Conservation (phyloP, 64 coral and sea anemone genomes). For the Hydrozoanthus tunicans region DNA sequence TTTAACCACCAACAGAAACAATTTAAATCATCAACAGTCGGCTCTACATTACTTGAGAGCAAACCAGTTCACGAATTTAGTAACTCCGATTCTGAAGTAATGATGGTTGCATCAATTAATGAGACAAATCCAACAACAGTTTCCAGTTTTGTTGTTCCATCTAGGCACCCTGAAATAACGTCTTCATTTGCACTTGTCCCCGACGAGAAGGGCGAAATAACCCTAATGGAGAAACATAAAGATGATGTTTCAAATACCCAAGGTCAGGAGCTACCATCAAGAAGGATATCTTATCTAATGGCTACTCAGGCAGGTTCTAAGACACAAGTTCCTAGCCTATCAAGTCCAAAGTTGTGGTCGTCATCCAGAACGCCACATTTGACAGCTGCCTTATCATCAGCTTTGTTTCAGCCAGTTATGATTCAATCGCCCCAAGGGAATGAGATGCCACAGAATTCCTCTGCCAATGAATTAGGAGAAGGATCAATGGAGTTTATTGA, state of each 20-base stretch:
- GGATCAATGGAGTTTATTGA: conserved; percentile 34
- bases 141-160: conserved; percentile 27
- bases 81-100: conserved; percentile 5
- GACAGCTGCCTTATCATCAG: conserved; percentile 44
- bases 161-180: conserved; percentile 21
- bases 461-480: conserved; percentile 7
- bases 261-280: conserved; percentile 48
- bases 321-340: conserved; percentile 25
- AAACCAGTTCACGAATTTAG: conserved; percentile 13
- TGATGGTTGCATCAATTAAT: not conserved
- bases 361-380: conserved; percentile 47
- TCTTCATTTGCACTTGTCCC: conserved; percentile 50
- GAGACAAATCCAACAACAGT: not conserved
- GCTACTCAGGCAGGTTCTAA: conserved; percentile 41
- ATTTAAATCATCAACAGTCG: conserved; percentile 78
- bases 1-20: conserved; percentile 22
- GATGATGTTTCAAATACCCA: conserved; percentile 1
- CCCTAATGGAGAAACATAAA: conserved; percentile 24
- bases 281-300: conserved; percentile 85
- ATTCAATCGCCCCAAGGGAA: conserved; percentile 23
- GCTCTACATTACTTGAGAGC: conserved; percentile 79
- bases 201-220: conserved; percentile 35
- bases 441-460: conserved; percentile 7
- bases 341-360: conserved; percentile 38
- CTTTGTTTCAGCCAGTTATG: conserved; percentile 54